Evolutionary conservation across 2,113 vertebrate genomes (phyloP).

Genomic region (Thermophis baileyi): DNA sequence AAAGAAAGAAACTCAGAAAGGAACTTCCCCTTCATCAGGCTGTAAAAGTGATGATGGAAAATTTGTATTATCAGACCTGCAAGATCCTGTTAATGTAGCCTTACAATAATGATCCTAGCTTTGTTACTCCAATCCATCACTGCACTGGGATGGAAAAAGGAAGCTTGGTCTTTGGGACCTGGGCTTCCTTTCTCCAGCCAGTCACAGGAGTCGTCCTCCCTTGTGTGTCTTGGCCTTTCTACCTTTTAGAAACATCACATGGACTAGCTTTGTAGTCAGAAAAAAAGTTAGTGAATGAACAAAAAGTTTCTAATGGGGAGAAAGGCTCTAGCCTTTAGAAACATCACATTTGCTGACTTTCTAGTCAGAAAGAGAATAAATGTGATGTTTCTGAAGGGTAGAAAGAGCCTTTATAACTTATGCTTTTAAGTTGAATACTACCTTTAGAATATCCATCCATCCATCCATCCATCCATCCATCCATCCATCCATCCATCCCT

Average conservation of each 20-base stretch:
- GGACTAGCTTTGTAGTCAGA: neutral
- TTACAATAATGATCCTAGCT: neutral
- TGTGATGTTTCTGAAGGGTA: slow-evolving; percentile 28
- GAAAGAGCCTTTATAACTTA: neutral
- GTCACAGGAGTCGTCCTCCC: neutral
- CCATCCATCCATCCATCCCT: neutral
- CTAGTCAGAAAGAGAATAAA: slow-evolving; percentile 50
- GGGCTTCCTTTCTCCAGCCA: neutral
- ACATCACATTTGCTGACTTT: slow-evolving; percentile 39
- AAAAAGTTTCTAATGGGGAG: neutral
- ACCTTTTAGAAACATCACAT: neutral
- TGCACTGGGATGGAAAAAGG: neutral
- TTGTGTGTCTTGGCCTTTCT: neutral
- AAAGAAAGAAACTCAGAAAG: neutral
- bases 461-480: neutral
- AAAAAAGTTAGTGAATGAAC: neutral
- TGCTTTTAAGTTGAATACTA: slow-evolving; percentile 37
- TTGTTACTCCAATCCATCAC: neutral
- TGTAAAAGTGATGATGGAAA: neutral
- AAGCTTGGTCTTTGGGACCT: neutral
- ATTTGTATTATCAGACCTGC: neutral
- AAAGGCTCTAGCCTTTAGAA: neutral
- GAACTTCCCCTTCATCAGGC: neutral
- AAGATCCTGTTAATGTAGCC: neutral
- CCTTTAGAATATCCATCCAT: slow-evolving; percentile 13